Base-by-base conservation (phyloP, 1,140 invertebrate genomes). In the Contarinia nasturtii region DNA sequence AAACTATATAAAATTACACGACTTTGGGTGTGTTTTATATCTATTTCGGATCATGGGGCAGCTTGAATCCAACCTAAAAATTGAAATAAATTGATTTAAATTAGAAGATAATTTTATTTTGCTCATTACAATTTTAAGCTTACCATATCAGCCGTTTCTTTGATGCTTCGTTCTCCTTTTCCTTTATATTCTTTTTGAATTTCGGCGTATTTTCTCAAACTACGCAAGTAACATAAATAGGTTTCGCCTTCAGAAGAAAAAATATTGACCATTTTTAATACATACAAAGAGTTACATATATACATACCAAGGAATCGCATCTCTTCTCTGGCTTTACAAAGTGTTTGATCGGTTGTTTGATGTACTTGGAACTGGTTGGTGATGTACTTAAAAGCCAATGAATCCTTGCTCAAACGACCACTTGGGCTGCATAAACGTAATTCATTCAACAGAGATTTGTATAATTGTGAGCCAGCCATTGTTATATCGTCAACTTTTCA, bases 251-350 rank as follows among this genome's bases (percentile, higher is more conserved):
- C n/a, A n/a, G n/a, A n/a, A n/a, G n/a, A n/a, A n/a, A n/a, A n/a
- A n/a, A n/a, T n/a, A n/a, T n/a, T n/a, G n/a, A n/a, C n/a, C n/a
- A n/a, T n/a, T n/a, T n/a, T n/a, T n/a, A n/a, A n/a, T 49, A 77
- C 61, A 46, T 68, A 74, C 12, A 63, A 49, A n/a, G n/a, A n/a
- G n/a, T n/a, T n/a, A n/a, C n/a, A n/a, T n/a, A n/a, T n/a, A n/a
- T n/a, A n/a, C n/a, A n/a, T n/a, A 27, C 27, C 27, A 27, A 27
- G 27, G 45, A 69, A 71, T 46, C 77, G 65, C 55, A 86, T 75
- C 58, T 89, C 86, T 58, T 85, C 75, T 50, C 74, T 72, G 0
- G 80, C 82, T 58, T 84, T 86, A 55, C 86, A 91, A 0, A 80
- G 57, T 52, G 84, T 77, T 57, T 86, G 70, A 38, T 84, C 81